These are phyloP conservation scores for Nezara viridula DNA, from an alignment of 2,888 invertebrate genomes.

Conservation along the genomic window DNA sequence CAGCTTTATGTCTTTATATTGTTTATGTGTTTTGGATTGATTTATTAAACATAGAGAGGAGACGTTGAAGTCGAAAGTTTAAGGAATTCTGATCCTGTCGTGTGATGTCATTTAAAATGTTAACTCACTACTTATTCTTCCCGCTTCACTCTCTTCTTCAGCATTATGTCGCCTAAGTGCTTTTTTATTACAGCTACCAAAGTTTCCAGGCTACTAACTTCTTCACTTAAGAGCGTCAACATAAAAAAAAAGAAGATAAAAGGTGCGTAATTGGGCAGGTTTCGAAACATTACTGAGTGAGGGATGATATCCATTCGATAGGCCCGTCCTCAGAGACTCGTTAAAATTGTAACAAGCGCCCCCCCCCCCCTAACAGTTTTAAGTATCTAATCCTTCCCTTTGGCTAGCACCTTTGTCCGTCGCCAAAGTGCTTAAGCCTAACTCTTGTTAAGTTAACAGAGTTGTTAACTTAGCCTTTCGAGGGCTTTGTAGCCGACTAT, in stretches of 20 bases:
- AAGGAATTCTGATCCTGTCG: not conserved
- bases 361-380: constrained; percentile 44
- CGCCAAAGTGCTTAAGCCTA: constrained; percentile 55
- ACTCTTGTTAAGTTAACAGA: constrained; percentile 58
- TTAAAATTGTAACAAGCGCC: constrained; percentile 54
- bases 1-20: too few species aligned
- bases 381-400: constrained; percentile 59
- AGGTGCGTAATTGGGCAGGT: constrained; percentile 7
- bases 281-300: not conserved
- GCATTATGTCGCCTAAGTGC: not conserved
- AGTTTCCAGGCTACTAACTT: not conserved
- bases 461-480: constrained; percentile 59
- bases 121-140: constrained; percentile 3
- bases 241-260: not conserved
- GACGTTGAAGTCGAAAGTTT: too few species aligned
- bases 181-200: constrained; percentile 15
- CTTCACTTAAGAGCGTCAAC: constrained; percentile 9
- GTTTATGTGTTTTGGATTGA: too few species aligned
- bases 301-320: constrained; percentile 9
- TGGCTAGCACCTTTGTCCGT: constrained; percentile 58
- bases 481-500: constrained; percentile 58
- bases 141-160: not conserved
- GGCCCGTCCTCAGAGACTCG: not conserved
- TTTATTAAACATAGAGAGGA: too few species aligned
- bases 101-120: not conserved